Conservation (phyloP, 2,113 vertebrate genomes). For the Scopus umbretta region DNA sequence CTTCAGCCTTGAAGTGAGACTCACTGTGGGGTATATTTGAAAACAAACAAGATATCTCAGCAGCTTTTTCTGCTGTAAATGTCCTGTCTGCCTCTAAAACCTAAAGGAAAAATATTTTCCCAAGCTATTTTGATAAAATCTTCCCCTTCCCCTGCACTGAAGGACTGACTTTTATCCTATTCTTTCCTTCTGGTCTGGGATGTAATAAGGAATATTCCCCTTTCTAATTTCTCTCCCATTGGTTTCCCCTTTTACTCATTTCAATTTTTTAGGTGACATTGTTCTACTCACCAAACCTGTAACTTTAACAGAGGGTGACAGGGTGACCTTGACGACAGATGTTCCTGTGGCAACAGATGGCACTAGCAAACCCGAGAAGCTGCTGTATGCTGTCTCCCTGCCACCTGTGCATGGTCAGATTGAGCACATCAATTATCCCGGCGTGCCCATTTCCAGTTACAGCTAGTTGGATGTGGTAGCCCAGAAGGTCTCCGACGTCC, state of each 20-base stretch:
- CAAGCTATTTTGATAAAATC: neutral
- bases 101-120: neutral
- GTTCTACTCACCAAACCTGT: slow-evolving; percentile 83
- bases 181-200: neutral
- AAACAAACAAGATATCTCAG: neutral
- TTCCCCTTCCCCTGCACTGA: neutral
- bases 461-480: slow-evolving; percentile 90
- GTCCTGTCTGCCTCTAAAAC: neutral
- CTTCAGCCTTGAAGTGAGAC: neutral
- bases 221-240: neutral
- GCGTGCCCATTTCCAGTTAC: slow-evolving; percentile 78
- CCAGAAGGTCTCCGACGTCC: slow-evolving; percentile 79
- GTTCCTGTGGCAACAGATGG: slow-evolving; percentile 89
- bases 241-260: neutral
- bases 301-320: slow-evolving; percentile 89
- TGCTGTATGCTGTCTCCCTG: slow-evolving; percentile 82
- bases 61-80: slow-evolving; percentile 18
- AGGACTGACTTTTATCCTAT: neutral
- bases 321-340: slow-evolving; percentile 91
- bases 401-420: slow-evolving; percentile 87
- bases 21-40: neutral
- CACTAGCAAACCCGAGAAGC: slow-evolving; percentile 83
- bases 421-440: slow-evolving; percentile 83
- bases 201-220: neutral
- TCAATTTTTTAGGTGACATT: slow-evolving; percentile 80